These are phyloP conservation scores for Halisarca cf. caerulea DNA, from an alignment of 37 sponge, comb jelly and placozoan genomes.

Conservation along the genomic window DNA sequence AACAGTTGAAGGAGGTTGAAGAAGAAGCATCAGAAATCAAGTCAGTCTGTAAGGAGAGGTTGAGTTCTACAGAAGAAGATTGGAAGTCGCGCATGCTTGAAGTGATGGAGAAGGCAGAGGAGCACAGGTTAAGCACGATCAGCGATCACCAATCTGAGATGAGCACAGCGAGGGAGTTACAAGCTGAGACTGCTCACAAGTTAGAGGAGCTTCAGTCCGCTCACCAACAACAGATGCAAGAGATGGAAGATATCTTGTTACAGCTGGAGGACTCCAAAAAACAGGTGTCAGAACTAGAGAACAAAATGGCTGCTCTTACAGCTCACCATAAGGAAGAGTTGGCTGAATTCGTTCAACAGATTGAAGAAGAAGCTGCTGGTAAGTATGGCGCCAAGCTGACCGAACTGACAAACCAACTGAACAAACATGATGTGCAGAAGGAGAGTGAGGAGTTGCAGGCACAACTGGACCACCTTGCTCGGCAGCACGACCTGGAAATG, in stretches of 20 bases:
- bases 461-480: slow-evolving; percentile 24
- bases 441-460: slow-evolving; percentile 31
- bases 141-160: background rate
- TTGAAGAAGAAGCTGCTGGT: slow-evolving; percentile 15
- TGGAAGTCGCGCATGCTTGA: background rate
- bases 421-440: background rate
- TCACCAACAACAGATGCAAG: background rate
- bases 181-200: background rate
- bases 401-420: background rate
- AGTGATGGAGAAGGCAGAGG: slow-evolving; percentile 13
- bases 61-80: slow-evolving; percentile 1
- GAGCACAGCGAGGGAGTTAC: background rate
- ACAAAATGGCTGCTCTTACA: slow-evolving; percentile 26
- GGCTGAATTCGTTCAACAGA: background rate
- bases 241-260: slow-evolving; percentile 27
- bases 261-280: slow-evolving; percentile 17
- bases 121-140: background rate
- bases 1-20: slow-evolving; percentile 4
- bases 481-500: slow-evolving; percentile 29
- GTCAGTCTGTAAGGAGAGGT: slow-evolving; percentile 3
- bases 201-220: background rate
- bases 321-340: slow-evolving; percentile 18
- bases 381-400: background rate
- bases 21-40: background rate
- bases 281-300: slow-evolving; percentile 21